Conservation (phyloP, 2,888 invertebrate genomes). For the Vandiemenella viatica region DNA sequence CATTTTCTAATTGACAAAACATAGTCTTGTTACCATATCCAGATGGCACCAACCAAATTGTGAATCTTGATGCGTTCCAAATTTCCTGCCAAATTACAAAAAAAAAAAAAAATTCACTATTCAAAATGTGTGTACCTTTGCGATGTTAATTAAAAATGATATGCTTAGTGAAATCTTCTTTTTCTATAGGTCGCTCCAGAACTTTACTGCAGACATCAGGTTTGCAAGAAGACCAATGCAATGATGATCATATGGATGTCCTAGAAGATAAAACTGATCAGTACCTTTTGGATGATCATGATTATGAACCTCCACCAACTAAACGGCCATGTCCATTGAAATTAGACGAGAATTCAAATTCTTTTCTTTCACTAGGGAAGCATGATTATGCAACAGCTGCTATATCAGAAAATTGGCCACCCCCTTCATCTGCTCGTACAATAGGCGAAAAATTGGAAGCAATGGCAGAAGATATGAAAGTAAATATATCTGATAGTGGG, state of each 20-base stretch:
- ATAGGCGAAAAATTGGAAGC: slow-evolving; percentile 16
- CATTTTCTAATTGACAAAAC: too few species aligned
- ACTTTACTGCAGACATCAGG: background rate
- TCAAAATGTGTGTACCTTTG: too few species aligned
- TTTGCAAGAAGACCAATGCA: background rate
- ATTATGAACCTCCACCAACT: slow-evolving; percentile 17
- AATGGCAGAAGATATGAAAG: slow-evolving; percentile 26
- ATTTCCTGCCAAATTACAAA: too few species aligned
- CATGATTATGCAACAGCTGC: background rate
- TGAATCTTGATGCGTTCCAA: too few species aligned
- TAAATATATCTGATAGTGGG: slow-evolving; percentile 26
- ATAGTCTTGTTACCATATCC: too few species aligned
- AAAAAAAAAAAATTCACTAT: too few species aligned
- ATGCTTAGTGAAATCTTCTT: background rate
- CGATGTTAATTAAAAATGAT: background rate
- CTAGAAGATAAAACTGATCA: too few species aligned
- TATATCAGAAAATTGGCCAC: slow-evolving; percentile 13
- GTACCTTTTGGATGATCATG: slow-evolving; percentile 14
- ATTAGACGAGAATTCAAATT: background rate
- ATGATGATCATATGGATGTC: too few species aligned
- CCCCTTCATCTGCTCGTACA: background rate
- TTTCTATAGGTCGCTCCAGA: background rate
- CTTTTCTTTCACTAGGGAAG: background rate
- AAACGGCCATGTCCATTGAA: slow-evolving; percentile 6
- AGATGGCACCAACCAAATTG: too few species aligned